Evolutionary conservation across 2,888 invertebrate species (phyloP), one percentile per base, ranked within the genome.

Genomic region (Physocephala rufipes): DNA sequence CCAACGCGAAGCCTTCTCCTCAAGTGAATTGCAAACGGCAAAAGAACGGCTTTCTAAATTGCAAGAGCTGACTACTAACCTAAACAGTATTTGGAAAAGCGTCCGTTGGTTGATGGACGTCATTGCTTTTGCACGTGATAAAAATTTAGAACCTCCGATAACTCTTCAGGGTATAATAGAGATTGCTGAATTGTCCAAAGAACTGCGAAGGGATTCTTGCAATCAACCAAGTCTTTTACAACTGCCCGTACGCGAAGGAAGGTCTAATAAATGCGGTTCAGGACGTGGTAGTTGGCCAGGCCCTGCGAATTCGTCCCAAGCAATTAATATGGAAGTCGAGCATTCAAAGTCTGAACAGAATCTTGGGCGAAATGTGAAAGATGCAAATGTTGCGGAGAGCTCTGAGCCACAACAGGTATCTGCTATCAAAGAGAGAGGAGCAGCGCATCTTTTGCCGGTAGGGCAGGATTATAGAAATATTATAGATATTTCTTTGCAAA

Each of bases 81-180:
- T 98, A 61, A 98, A 98, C 80, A 87, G 90, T 0, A 91, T 95
- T 2, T 99, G 99, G 99, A 95, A 96, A 82, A 92, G 93, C 24
- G 93, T 95, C 58, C 90, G 99, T 21, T 99, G 99, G 99, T 89
- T 99, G 24, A 95, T 97, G 91, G 97, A 98, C 82, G 92, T 97
- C 7, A 95, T 99, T 69, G 92, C 95, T 0, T 95, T 95, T 83
- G 97, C 98, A 0, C 90, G 99, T 73, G 98, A 98, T 81, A 90
- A 93, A 53, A 87, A 87, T 24, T 78, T 86, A 76, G 78, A 85
- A 76, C 77, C 86, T 75, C 83, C 86, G 77, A 76, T 86, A 75
- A 79, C 82, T 15, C 85, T 86, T 82, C 81, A 80, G 16, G 83
- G 86, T 63, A 84, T 86, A 47, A 77, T 86, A 0, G 83, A 85